A percentile compares a stretch with the other conserved stretches of the same genome.
These are phyloP conservation scores for Myiozetetes cayanensis DNA, from an alignment of 2,113 vertebrate genomes.

Conservation along the genomic window DNA sequence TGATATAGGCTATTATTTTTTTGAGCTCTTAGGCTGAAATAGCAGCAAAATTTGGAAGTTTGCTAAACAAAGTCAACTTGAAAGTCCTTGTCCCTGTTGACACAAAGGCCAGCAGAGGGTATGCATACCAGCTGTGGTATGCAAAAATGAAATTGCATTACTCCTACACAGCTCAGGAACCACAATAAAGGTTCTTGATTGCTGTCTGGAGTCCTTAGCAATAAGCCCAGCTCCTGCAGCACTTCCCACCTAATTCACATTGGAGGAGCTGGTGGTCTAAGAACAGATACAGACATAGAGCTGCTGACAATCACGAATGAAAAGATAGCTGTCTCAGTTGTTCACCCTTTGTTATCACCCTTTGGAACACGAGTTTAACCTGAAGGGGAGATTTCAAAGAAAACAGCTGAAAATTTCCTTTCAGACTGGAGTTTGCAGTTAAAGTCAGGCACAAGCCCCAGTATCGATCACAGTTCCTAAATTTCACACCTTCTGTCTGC, in stretches of 20 bases:
- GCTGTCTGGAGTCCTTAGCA: neutral
- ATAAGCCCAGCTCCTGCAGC: neutral
- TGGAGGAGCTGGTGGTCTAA: neutral
- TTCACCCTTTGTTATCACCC: neutral
- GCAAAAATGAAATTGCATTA: neutral
- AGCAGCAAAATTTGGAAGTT: neutral
- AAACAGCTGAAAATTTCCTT: slow-evolving; percentile 9
- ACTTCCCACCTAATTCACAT: neutral
- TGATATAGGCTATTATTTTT: neutral
- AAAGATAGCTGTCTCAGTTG: neutral
- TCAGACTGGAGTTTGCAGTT: neutral
- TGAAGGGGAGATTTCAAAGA: neutral
- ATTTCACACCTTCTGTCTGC: slow-evolving; percentile 31
- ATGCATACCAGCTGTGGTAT: fast-evolving
- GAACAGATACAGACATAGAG: neutral
- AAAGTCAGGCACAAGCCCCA: neutral
- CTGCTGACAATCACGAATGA: neutral
- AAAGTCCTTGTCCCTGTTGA: neutral
- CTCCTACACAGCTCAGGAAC: neutral
- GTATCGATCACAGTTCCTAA: neutral
- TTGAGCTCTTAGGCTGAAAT: neutral
- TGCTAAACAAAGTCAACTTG: neutral
- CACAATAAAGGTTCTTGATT: neutral
- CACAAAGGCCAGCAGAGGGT: neutral
- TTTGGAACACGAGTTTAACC: neutral